These are phyloP conservation scores for Acrossocheilus wenchowensis DNA, from an alignment of 2,797 vertebrate species.

Conservation along the genomic window DNA sequence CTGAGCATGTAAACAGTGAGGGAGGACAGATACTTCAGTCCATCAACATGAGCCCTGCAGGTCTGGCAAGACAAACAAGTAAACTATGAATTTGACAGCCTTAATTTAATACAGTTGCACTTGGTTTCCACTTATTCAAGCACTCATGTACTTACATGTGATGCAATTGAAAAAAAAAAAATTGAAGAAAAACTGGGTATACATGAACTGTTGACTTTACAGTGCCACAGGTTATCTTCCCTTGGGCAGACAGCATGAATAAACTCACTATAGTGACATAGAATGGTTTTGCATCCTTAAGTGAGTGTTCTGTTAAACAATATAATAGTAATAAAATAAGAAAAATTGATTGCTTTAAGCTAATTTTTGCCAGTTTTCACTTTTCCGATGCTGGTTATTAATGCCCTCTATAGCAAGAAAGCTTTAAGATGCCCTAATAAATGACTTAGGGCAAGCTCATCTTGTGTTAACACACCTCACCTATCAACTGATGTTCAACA, in stretches of 20 bases:
- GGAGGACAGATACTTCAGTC: background rate
- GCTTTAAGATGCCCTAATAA: background rate
- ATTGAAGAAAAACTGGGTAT: background rate
- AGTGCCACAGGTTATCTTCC: background rate
- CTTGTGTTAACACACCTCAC: background rate
- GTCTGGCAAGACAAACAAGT: constrained; percentile 30
- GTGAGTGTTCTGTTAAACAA: background rate
- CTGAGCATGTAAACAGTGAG: background rate
- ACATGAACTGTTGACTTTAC: constrained; percentile 9
- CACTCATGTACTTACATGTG: background rate
- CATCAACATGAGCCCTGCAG: background rate
- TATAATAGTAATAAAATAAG: background rate
- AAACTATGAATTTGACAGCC: constrained; percentile 15
- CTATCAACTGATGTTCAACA: constrained; percentile 14
- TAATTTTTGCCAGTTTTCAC: background rate
- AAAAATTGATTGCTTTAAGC: background rate
- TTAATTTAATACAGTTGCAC: background rate
- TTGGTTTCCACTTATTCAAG: constrained; percentile 4
- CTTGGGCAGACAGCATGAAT: background rate
- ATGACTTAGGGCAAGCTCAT: background rate
- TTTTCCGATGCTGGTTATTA: background rate
- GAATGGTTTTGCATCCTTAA: background rate
- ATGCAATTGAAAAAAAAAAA: background rate
- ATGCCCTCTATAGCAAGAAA: background rate
- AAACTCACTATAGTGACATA: background rate